Percentiles rank a stretch among this genome's conserved stretches.
phyloP scores from a whole-genome alignment of 2,797 vertebrate species.

The Chromis chromis region DNA sequence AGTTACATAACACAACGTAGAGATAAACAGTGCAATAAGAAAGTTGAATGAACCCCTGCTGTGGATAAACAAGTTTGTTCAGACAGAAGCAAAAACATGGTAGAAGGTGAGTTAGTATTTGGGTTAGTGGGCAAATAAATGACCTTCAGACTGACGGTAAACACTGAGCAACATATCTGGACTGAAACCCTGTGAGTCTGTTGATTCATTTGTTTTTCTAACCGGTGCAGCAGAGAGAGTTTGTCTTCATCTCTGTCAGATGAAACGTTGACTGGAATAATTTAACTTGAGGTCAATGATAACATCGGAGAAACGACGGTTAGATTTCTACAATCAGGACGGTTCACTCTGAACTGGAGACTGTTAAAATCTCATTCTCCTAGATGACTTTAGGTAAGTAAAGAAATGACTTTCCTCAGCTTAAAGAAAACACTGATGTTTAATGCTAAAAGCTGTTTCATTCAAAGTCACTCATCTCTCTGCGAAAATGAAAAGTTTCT shows the following conservation, averaged over 20 bases:
- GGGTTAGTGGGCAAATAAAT: slow-evolving; percentile 16
- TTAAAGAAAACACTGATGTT: background rate
- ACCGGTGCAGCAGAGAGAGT: background rate
- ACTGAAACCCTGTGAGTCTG: background rate
- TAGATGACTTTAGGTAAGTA: slow-evolving; percentile 71
- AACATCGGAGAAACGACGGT: background rate
- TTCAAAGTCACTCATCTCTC: no score
- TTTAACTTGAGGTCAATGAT: background rate
- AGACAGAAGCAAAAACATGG: background rate
- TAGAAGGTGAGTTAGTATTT: background rate
- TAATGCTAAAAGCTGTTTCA: no score
- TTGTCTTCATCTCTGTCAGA: background rate
- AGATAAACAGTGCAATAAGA: background rate
- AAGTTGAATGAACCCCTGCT: background rate
- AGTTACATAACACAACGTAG: no score
- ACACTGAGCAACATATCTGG: slow-evolving; percentile 13
- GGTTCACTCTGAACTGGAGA: slow-evolving; percentile 11
- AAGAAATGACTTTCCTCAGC: background rate
- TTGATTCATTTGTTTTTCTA: slow-evolving; percentile 10
- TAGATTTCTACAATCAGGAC: slow-evolving; percentile 4
- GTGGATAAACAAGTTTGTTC: background rate
- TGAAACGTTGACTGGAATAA: background rate
- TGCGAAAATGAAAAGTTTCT: no score
- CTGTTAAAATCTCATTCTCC: slow-evolving; percentile 9
- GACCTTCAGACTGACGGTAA: slow-evolving; percentile 62